Percentiles rank a stretch among this genome's conserved stretches.
phyloP scores from a whole-genome alignment of 1,140 invertebrate species.

The Heterodera schachtii region DNA sequence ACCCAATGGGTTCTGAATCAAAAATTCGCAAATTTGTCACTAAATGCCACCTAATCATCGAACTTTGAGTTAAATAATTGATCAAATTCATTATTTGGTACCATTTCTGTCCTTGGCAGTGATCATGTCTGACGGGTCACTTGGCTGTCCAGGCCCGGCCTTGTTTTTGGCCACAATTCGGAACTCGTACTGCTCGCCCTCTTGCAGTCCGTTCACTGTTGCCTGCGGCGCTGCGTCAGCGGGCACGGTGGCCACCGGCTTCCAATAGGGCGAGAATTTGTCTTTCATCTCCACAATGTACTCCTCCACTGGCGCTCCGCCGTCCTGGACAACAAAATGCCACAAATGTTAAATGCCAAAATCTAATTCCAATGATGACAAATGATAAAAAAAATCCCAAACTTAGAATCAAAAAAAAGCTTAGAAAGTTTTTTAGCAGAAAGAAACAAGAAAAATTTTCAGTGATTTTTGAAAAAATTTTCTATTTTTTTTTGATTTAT shows the following conservation, averaged over 20 bases:
- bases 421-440: background rate
- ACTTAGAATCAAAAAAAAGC: background rate
- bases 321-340: conserved; percentile 25
- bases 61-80: too few species aligned
- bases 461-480: too few species aligned
- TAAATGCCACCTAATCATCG: too few species aligned
- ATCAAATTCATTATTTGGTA: too few species aligned
- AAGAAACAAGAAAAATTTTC: background rate
- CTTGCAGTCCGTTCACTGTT: conserved; percentile 83
- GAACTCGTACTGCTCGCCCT: conserved; percentile 87
- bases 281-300: conserved; percentile 97
- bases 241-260: conserved; percentile 83
- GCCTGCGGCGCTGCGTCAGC: conserved; percentile 74
- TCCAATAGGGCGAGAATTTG: conserved; percentile 85
- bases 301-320: conserved; percentile 73
- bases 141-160: conserved; percentile 82
- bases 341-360: background rate
- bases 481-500: too few species aligned
- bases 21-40: too few species aligned
- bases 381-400: background rate
- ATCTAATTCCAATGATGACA: background rate
- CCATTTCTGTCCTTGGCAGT: conserved; percentile 82
- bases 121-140: conserved; percentile 78
- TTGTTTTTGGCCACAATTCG: conserved; percentile 87
- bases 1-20: too few species aligned